These are phyloP conservation scores for Microchirus variegatus DNA, from an alignment of 2,797 vertebrate species.

Conservation along the genomic window DNA sequence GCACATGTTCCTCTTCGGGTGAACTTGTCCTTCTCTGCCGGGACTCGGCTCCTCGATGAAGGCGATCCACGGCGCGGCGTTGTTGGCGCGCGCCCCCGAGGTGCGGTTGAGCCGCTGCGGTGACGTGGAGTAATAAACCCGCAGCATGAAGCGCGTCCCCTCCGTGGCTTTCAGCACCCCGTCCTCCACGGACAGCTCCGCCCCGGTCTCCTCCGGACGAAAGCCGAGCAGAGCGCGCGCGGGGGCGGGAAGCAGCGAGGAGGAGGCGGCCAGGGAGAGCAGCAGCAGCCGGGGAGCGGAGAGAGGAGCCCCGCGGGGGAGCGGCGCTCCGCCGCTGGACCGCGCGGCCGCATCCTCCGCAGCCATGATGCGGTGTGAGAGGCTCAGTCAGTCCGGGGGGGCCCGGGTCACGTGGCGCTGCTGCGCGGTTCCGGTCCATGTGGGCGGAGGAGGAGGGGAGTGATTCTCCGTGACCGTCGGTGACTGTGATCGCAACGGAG, in stretches of 20 bases:
- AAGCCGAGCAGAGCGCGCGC: constrained; percentile 86
- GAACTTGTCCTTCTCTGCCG: constrained; percentile 76
- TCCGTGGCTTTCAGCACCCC: constrained; percentile 92
- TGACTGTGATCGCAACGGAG: constrained; percentile 10
- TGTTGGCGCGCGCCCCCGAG: constrained; percentile 64
- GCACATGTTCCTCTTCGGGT: constrained; percentile 83
- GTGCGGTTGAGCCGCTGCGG: constrained; percentile 79
- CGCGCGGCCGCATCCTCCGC: constrained; percentile 79
- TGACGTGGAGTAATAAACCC: constrained; percentile 85
- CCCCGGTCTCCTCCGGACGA: constrained; percentile 90
- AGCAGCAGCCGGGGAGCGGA: constrained; percentile 79
- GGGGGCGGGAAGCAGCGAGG: constrained; percentile 73
- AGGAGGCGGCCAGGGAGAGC: constrained; percentile 70
- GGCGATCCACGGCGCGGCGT: constrained; percentile 86
- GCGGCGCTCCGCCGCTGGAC: constrained; percentile 63
- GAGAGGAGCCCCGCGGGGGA: constrained; percentile 58
- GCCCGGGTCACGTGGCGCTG: constrained; percentile 70
- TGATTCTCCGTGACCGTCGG: constrained; percentile 1
- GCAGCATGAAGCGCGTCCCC: constrained; percentile 92
- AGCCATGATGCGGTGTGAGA: constrained; percentile 83
- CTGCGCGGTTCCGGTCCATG: constrained; percentile 66
- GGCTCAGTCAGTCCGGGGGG: constrained; percentile 55
- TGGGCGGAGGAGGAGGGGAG: constrained; percentile 47
- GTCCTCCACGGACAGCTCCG: constrained; percentile 88
- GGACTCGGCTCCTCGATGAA: constrained; percentile 90